Evolutionary conservation across 2,797 vertebrate genomes (phyloP).

Genomic region (Oryzias dopingdopingensis): DNA sequence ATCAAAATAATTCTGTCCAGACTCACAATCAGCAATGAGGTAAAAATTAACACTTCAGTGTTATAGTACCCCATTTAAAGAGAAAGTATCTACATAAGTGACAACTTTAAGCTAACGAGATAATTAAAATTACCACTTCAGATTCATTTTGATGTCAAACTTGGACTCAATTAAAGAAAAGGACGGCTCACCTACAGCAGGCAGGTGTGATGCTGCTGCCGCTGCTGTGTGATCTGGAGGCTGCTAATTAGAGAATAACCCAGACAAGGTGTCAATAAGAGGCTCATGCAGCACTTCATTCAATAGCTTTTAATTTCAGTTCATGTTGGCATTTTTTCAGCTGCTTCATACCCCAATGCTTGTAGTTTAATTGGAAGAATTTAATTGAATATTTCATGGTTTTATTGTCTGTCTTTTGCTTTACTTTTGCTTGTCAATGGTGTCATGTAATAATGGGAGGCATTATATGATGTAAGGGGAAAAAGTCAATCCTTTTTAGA

Average conservation of each 20-base stretch:
- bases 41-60: background rate
- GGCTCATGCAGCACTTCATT: slow-evolving; percentile 47
- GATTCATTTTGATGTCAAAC: slow-evolving; percentile 35
- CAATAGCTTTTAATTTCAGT: slow-evolving; percentile 42
- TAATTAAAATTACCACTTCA: slow-evolving; percentile 21
- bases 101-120: slow-evolving; percentile 27
- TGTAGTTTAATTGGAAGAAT: background rate
- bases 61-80: background rate
- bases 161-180: slow-evolving; percentile 44
- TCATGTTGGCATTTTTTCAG: slow-evolving; percentile 27
- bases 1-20: too few species aligned
- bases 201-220: slow-evolving; percentile 38
- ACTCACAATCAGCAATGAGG: background rate
- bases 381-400: slow-evolving; percentile 12
- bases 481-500: slow-evolving; percentile 24
- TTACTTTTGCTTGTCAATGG: slow-evolving; percentile 7
- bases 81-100: slow-evolving; percentile 1
- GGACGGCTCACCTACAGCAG: slow-evolving; percentile 20
- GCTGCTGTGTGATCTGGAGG: slow-evolving; percentile 42
- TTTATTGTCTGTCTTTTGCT: slow-evolving; percentile 5
- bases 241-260: slow-evolving; percentile 63
- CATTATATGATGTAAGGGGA: slow-evolving; percentile 20
- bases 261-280: slow-evolving; percentile 61
- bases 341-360: background rate
- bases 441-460: slow-evolving; percentile 26